Conservation (phyloP, 2,797 vertebrate genomes). For the Holocentrus rufus region DNA sequence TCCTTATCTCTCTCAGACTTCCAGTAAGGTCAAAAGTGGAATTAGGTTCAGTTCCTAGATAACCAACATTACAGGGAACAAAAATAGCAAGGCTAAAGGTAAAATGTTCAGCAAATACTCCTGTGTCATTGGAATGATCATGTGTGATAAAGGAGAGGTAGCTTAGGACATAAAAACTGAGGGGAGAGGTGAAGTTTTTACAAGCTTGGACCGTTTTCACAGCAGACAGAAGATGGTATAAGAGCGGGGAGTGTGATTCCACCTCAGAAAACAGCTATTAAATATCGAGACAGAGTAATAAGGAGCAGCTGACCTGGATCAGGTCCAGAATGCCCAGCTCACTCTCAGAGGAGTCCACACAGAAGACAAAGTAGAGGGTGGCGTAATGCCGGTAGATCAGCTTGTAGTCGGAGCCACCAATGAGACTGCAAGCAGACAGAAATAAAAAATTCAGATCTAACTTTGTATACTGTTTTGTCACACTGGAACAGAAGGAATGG, state of each 20-base stretch:
- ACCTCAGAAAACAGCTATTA: not conserved
- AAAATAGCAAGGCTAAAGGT: not conserved
- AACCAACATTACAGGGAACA: not conserved
- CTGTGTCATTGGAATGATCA: not conserved
- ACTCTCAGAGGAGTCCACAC: slow-evolving; percentile 98
- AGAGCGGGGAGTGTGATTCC: not conserved
- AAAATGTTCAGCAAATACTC: not conserved
- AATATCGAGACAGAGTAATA: slow-evolving; percentile 3
- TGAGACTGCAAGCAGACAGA: slow-evolving; percentile 77
- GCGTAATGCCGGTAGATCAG: slow-evolving; percentile 98
- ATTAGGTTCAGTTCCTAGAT: not conserved
- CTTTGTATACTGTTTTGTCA: not conserved
- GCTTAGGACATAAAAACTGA: not conserved
- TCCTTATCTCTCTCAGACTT: not conserved
- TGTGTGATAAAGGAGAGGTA: not conserved
- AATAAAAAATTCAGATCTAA: not conserved
- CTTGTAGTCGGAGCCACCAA: slow-evolving; percentile 98
- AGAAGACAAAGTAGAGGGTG: slow-evolving; percentile 98
- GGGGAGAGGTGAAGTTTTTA: not conserved
- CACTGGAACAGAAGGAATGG: not conserved
- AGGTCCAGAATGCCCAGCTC: slow-evolving; percentile 98
- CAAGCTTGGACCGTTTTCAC: not conserved
- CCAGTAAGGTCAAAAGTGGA: not conserved
- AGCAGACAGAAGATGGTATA: not conserved
- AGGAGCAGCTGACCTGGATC: slow-evolving; percentile 88